phyloP scores from a whole-genome alignment of 2,113 vertebrate genomes.

The Romanogobio albipinnatus region DNA sequence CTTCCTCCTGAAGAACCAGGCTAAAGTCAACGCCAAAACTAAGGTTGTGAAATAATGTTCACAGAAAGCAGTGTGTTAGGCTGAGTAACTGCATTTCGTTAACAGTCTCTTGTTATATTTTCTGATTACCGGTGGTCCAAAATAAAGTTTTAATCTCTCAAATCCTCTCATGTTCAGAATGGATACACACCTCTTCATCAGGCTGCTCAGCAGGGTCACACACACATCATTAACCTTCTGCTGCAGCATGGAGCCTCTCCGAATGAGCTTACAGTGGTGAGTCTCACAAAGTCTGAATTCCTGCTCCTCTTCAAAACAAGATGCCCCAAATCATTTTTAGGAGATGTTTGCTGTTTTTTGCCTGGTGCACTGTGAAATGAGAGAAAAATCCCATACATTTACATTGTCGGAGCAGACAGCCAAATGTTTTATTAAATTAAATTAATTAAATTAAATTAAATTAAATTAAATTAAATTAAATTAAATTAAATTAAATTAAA shows the following conservation, averaged over 20 bases:
- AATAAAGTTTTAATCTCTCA: not conserved
- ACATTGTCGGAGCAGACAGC: not conserved
- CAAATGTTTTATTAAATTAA: no score
- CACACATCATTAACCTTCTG: slow-evolving; percentile 94
- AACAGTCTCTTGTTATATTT: not conserved
- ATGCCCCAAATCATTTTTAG: not conserved
- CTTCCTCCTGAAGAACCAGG: slow-evolving; percentile 93
- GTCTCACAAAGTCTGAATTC: slow-evolving; percentile 49
- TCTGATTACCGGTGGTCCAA: not conserved
- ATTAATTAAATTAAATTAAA: no score
- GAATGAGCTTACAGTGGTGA: slow-evolving; percentile 94
- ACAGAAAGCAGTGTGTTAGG: not conserved
- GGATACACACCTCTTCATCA: slow-evolving; percentile 96
- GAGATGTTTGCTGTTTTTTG: not conserved
- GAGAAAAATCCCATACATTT: no score
- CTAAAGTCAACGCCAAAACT: slow-evolving; percentile 94
- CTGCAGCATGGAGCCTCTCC: slow-evolving; percentile 90
- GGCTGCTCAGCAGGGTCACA: slow-evolving; percentile 96
- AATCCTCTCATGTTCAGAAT: slow-evolving; percentile 74
- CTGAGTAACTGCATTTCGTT: not conserved
- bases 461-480: no score
- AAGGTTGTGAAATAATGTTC: slow-evolving; percentile 77
- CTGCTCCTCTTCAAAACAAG: not conserved
- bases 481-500: no score
- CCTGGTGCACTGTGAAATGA: not conserved